Conservation (phyloP, 2,113 vertebrate genomes). For the Pandion haliaetus region DNA sequence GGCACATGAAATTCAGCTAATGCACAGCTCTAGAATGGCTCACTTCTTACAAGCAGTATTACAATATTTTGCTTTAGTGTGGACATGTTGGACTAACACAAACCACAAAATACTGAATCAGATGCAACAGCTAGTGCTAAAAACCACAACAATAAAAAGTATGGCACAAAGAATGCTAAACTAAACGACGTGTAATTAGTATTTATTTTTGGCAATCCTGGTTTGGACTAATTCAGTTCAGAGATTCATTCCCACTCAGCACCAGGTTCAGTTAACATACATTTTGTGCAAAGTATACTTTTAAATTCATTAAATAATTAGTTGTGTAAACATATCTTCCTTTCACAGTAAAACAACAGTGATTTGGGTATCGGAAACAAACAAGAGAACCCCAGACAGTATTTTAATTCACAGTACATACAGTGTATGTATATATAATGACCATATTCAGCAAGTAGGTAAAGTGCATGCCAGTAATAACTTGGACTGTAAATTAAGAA, state of each 20-base stretch:
- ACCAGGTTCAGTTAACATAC: not conserved
- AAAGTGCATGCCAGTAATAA: constrained; percentile 23
- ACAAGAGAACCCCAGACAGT: not conserved
- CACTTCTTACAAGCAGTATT: not conserved
- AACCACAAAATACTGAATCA: not conserved
- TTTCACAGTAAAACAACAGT: not conserved
- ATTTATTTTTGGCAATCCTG: not conserved
- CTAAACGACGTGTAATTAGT: not conserved
- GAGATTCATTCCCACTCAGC: not conserved
- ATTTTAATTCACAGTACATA: not conserved
- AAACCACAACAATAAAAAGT: not conserved
- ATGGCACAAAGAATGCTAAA: not conserved
- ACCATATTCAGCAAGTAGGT: not conserved
- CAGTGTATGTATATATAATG: not conserved
- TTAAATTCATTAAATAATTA: not conserved
- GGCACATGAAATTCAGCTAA: not conserved
- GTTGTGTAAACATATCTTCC: not conserved
- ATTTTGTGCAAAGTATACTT: not conserved
- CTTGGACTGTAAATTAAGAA: not conserved
- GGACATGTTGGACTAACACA: not conserved
- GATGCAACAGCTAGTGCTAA: not conserved
- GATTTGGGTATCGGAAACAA: not conserved
- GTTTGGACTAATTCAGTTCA: not conserved
- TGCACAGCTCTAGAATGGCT: not conserved
- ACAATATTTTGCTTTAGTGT: not conserved